These are phyloP conservation scores for Loxodonta africana DNA, from an alignment of 2,113 vertebrate genomes.

Conservation along the genomic window DNA sequence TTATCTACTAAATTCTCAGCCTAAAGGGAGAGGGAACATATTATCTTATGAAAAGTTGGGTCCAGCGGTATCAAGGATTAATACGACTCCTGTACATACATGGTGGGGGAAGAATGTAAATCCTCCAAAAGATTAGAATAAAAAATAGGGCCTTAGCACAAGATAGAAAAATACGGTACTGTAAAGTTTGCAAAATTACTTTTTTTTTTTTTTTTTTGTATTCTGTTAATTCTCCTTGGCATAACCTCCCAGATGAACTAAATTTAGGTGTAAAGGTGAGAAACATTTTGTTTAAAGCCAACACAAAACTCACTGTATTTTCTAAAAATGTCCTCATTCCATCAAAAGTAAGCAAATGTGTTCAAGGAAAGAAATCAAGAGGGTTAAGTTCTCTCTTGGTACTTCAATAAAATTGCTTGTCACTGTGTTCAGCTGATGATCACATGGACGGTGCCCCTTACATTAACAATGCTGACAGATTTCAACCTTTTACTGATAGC, in stretches of 20 bases:
- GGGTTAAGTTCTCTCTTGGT: conserved; percentile 70
- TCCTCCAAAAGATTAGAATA: background rate
- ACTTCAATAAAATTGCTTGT: conserved; percentile 81
- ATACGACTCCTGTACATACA: background rate
- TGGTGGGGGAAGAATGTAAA: background rate
- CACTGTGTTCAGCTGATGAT: conserved; percentile 73
- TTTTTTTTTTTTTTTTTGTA: background rate
- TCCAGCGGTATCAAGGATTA: background rate
- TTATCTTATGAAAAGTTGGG: conserved; percentile 24
- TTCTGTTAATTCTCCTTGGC: conserved; percentile 67
- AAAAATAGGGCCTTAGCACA: conserved; percentile 11
- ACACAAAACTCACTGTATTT: conserved; percentile 33
- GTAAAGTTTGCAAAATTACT: conserved; percentile 53
- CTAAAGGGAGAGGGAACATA: background rate
- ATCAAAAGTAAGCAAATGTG: conserved; percentile 74
- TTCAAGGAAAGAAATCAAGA: conserved; percentile 69
- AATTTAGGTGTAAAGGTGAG: conserved; percentile 67
- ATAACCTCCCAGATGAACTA: conserved; percentile 61
- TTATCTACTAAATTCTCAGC: background rate
- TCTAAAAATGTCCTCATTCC: conserved; percentile 70
- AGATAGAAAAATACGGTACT: conserved; percentile 11
- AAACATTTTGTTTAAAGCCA: conserved; percentile 74
- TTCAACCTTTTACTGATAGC: conserved; percentile 83
- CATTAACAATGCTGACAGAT: conserved; percentile 80
- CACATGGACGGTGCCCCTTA: conserved; percentile 65